Percentiles rank a stretch among this genome's conserved stretches.
Conservation (phyloP, 2,797 vertebrate genomes). For the Mastacembelus armatus region DNA sequence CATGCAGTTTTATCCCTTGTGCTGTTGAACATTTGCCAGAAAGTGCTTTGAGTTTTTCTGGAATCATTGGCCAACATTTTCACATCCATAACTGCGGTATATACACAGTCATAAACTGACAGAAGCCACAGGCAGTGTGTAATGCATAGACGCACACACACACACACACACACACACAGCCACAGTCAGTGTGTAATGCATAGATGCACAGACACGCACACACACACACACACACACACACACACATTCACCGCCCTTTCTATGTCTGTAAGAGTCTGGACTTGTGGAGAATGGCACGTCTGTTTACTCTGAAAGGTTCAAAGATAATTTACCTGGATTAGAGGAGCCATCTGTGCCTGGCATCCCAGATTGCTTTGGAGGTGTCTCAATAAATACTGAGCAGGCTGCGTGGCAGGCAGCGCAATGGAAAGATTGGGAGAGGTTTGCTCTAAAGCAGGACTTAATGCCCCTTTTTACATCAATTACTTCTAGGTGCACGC, state of each 20-base stretch:
- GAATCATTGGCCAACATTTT: slow-evolving; percentile 32
- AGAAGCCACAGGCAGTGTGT: slow-evolving; percentile 32
- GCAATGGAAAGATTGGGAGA: slow-evolving; percentile 48
- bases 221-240: slow-evolving; percentile 10
- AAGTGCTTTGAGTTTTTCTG: slow-evolving; percentile 21
- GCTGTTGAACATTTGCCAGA: slow-evolving; percentile 33
- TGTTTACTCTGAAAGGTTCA: slow-evolving; percentile 85
- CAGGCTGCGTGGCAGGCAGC: slow-evolving; percentile 61
- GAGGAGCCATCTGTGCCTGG: slow-evolving; percentile 83
- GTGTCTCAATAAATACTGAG: slow-evolving; percentile 84
- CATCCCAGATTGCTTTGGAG: slow-evolving; percentile 81
- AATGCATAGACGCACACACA: slow-evolving; percentile 24
- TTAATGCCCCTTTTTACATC: slow-evolving; percentile 72
- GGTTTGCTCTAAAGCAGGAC: slow-evolving; percentile 53
- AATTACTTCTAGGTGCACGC: slow-evolving; percentile 55
- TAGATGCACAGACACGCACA: slow-evolving; percentile 6
- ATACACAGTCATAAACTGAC: slow-evolving; percentile 16
- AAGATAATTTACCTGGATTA: slow-evolving; percentile 87
- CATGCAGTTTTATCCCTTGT: slow-evolving; percentile 1
- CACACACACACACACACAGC: slow-evolving; percentile 15
- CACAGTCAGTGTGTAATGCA: slow-evolving; percentile 25
- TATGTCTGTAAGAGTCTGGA: slow-evolving; percentile 58
- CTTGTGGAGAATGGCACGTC: slow-evolving; percentile 73
- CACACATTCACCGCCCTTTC: slow-evolving; percentile 42
- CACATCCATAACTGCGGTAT: slow-evolving; percentile 34